phyloP scores from a whole-genome alignment of 2,888 invertebrate genomes.

The Emesis furor region DNA sequence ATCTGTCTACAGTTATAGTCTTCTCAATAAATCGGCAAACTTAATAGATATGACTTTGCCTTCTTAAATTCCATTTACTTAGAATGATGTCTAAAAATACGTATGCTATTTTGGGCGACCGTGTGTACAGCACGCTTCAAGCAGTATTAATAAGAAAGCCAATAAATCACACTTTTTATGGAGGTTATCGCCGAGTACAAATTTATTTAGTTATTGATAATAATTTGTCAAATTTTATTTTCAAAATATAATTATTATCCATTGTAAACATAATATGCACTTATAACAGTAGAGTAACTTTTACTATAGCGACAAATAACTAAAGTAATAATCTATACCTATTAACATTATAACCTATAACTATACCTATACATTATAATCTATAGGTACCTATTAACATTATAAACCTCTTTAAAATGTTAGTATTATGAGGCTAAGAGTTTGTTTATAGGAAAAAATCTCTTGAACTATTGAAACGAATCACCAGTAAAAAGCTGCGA shows the following conservation, averaged over 20 bases:
- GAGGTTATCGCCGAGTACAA: constrained; percentile 30
- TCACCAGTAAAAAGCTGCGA: no score
- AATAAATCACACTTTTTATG: constrained; percentile 82
- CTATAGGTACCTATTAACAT: no score
- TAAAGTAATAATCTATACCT: no score
- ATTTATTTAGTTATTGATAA: constrained; percentile 24
- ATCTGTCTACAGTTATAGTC: not conserved
- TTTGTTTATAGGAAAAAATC: no score
- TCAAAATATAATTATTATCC: not conserved
- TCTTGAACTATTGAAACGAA: no score
- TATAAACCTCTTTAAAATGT: no score
- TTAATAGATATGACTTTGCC: not conserved
- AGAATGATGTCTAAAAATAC: constrained; percentile 24
- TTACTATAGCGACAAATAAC: no score
- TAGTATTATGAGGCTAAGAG: no score
- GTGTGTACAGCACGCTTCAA: constrained; percentile 76
- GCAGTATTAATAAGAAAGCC: constrained; percentile 81
- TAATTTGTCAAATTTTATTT: not conserved
- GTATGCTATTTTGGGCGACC: constrained; percentile 55
- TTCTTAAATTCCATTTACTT: not conserved
- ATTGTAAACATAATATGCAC: not conserved
- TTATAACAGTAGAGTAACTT: not conserved
- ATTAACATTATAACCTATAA: no score
- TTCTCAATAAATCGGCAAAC: constrained; percentile 6
- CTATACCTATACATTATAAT: no score